These are phyloP conservation scores for Micronycteris hirsuta DNA, from an alignment of 2,113 vertebrate species.

Conservation along the genomic window DNA sequence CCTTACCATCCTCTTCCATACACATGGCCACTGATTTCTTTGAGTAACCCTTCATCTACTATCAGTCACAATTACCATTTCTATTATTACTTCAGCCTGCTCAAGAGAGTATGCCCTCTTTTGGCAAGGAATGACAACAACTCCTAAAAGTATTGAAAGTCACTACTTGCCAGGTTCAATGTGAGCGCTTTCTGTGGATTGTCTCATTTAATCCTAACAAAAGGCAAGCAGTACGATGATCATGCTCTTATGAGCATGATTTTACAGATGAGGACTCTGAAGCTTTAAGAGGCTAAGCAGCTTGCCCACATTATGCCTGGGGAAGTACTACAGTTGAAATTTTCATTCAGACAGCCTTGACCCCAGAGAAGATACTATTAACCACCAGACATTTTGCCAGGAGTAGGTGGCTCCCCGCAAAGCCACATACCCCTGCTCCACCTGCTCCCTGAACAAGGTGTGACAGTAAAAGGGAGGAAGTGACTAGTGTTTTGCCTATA, in stretches of 20 bases:
- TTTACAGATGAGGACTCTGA: neutral
- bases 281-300: neutral
- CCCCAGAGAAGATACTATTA: neutral
- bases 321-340: neutral
- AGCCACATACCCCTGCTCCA: neutral
- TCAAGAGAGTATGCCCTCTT: neutral
- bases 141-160: neutral
- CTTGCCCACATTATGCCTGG: neutral
- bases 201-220: neutral
- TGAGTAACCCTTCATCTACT: neutral
- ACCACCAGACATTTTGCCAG: neutral
- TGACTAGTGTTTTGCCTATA: neutral
- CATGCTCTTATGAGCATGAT: neutral
- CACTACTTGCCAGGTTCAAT: no score
- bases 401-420: neutral
- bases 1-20: neutral
- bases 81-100: neutral
- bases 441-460: neutral
- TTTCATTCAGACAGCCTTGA: neutral
- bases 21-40: neutral
- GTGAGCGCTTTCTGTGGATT: neutral
- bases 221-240: neutral
- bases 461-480: neutral
- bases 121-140: neutral
- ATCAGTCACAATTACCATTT: neutral